phyloP scores from a whole-genome alignment of 2,113 vertebrate species.

The Cyphomyrus discorhynchus region DNA sequence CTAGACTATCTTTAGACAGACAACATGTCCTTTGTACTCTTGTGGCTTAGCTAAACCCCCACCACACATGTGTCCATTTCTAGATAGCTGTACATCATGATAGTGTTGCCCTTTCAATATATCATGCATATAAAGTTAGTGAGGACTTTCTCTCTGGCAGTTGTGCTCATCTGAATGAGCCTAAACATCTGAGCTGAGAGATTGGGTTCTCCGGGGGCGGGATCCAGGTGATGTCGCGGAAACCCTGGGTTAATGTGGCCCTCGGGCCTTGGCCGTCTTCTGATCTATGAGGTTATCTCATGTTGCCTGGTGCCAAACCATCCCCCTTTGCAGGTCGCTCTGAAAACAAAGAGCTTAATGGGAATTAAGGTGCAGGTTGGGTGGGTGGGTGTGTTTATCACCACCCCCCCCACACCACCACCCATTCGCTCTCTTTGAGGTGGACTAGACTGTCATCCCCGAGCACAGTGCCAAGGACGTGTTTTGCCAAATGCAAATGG shows the following conservation, averaged over 20 bases:
- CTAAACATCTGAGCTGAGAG: background rate
- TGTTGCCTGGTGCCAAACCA: background rate
- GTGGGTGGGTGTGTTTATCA: background rate
- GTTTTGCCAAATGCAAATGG: background rate
- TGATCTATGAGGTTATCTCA: background rate
- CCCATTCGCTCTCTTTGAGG: background rate
- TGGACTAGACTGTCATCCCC: background rate
- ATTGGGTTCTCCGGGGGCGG: background rate
- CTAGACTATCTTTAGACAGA: background rate
- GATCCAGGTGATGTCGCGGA: background rate
- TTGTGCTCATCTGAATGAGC: background rate
- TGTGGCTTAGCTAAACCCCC: background rate
- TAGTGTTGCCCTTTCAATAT: background rate
- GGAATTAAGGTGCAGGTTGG: background rate
- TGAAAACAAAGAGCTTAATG: slow-evolving; percentile 3
- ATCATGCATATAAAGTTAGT: background rate
- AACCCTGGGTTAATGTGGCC: background rate
- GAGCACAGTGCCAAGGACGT: background rate
- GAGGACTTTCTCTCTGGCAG: background rate
- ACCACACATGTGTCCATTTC: background rate
- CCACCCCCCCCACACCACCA: background rate
- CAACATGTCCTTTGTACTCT: background rate
- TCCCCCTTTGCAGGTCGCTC: background rate
- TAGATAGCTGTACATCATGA: background rate
- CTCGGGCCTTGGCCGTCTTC: background rate